A percentile compares a stretch with the other conserved stretches of the same genome.
Evolutionary conservation across 2,113 vertebrate genomes (phyloP).

Genomic region (Seriola rivoliana): DNA sequence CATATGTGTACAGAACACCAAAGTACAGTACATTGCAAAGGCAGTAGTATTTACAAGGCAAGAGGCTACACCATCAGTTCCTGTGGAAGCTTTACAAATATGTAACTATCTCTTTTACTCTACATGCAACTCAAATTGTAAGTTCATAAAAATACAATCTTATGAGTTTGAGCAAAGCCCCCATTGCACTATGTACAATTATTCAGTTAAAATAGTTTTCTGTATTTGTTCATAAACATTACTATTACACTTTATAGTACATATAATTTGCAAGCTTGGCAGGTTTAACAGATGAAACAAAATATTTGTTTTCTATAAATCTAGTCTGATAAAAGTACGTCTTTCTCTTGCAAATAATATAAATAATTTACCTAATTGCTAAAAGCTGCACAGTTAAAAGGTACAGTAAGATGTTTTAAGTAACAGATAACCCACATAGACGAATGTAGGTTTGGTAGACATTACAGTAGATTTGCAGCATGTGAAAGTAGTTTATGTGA

Average conservation of each 20-base stretch:
- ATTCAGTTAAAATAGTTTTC: constrained; percentile 82
- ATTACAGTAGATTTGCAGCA: constrained; percentile 93
- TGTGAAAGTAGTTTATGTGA: constrained; percentile 87
- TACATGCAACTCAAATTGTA: constrained; percentile 87
- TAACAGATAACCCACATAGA: constrained; percentile 84
- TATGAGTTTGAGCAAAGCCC: constrained; percentile 64
- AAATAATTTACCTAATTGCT: constrained; percentile 87
- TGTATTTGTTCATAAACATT: constrained; percentile 80
- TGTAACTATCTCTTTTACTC: constrained; percentile 81
- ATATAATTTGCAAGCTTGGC: constrained; percentile 88
- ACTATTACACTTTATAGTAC: constrained; percentile 86
- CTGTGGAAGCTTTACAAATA: constrained; percentile 86
- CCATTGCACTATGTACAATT: constrained; percentile 80
- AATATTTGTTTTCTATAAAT: constrained; percentile 85
- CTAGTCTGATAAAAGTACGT: constrained; percentile 87
- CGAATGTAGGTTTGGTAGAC: constrained; percentile 86
- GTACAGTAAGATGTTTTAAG: constrained; percentile 84
- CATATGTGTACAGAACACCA: constrained; percentile 87
- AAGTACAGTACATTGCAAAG: constrained; percentile 89
- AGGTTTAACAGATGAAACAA: constrained; percentile 83
- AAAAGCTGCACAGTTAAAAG: constrained; percentile 92
- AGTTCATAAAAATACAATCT: constrained; percentile 81
- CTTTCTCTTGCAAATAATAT: constrained; percentile 87
- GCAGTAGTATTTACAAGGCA: constrained; percentile 91
- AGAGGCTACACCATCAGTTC: constrained; percentile 86